These are phyloP conservation scores for Aplodontia rufa DNA, from an alignment of 2,113 vertebrate genomes.

Conservation along the genomic window DNA sequence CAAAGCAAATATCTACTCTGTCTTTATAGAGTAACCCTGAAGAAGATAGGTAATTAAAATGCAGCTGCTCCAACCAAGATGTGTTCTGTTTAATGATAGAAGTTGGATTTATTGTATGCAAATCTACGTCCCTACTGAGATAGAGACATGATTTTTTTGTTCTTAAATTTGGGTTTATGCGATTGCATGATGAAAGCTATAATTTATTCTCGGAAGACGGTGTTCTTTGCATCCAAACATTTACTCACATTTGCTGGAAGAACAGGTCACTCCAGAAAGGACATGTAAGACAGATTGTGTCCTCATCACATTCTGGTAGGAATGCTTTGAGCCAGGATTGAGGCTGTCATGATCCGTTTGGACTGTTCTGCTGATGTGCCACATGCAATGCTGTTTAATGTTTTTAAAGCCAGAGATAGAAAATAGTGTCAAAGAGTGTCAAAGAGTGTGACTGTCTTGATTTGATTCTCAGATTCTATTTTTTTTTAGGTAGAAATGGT, in stretches of 20 bases:
- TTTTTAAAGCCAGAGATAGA: not conserved
- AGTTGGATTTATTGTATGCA: conserved; percentile 26
- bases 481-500: not conserved
- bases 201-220: not conserved
- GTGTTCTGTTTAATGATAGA: not conserved
- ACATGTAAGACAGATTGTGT: not conserved
- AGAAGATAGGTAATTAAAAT: conserved; percentile 36
- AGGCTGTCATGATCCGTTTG: not conserved
- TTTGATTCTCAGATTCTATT: not conserved
- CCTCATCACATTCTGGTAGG: not conserved
- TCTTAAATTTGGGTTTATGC: conserved; percentile 10
- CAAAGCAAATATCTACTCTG: not conserved
- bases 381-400: not conserved
- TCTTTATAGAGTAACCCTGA: not conserved
- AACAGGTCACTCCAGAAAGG: not conserved
- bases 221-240: not conserved
- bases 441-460: not conserved
- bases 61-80: not conserved
- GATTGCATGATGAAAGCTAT: not conserved
- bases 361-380: not conserved
- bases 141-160: not conserved
- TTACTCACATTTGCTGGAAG: conserved; percentile 1
- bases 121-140: not conserved
- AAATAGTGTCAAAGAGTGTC: not conserved
- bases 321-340: not conserved